Conservation (phyloP, 2,113 vertebrate species). For the Limnothrissa miodon region DNA sequence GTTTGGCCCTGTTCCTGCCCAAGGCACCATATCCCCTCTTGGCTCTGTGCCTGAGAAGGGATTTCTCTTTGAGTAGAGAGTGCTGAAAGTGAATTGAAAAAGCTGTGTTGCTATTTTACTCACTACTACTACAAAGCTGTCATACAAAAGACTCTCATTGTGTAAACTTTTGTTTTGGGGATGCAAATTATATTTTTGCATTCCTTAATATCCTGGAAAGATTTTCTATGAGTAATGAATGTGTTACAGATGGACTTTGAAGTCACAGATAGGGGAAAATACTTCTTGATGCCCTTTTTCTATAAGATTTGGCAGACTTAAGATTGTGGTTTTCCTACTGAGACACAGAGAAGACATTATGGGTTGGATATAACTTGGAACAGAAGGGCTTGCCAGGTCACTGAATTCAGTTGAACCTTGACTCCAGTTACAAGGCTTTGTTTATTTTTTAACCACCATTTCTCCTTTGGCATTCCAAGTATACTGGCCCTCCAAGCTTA, state of each 20-base stretch:
- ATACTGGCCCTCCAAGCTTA: background rate
- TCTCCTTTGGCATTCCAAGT: background rate
- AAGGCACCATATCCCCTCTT: slow-evolving; percentile 45
- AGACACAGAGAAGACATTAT: background rate
- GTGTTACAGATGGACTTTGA: background rate
- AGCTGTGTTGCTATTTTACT: slow-evolving; percentile 13
- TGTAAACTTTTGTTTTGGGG: background rate
- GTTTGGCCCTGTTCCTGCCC: slow-evolving; percentile 45
- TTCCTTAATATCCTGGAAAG: background rate
- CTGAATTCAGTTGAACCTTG: background rate
- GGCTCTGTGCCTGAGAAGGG: slow-evolving; percentile 50
- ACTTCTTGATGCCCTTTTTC: background rate
- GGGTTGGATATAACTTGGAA: background rate
- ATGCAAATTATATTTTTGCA: background rate
- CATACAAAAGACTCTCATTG: background rate
- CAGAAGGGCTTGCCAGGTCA: background rate
- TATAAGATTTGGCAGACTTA: background rate
- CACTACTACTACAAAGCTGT: background rate
- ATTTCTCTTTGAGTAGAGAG: slow-evolving; percentile 24
- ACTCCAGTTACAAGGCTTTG: background rate
- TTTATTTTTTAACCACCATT: background rate
- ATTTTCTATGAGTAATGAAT: background rate
- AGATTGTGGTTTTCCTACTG: background rate
- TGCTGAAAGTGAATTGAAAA: slow-evolving; percentile 35
- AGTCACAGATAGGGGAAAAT: background rate